Base-by-base conservation (phyloP, 1,140 invertebrate genomes). In the Eupeodes corollae region DNA sequence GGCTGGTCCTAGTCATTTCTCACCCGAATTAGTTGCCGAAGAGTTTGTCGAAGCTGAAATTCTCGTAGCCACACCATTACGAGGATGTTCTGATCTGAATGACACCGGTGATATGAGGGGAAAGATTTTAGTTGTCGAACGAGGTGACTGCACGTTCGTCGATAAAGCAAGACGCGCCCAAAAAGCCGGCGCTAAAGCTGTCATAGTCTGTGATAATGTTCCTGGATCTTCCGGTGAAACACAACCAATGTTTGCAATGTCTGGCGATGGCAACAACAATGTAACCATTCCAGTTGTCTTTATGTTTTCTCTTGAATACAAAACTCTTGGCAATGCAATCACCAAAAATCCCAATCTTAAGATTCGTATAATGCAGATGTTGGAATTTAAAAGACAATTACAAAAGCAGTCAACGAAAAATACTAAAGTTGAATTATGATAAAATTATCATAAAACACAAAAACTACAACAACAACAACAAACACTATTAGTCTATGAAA, bases 131-230 rank as follows among this genome's bases (percentile, higher is more conserved):
- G 73, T 98, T 8, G 79, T 93, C 38, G 79, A 85, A 59, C 74
- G 95, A 19, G 92, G 93, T 1, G 82, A 86, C 56, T 98, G 95
- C 68, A 95, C 94, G 73, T 99, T 99, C 68, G 80, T 95, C 12
- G 89, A 97, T 53, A 98, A 98, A 75, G 89, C 88, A 9, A 77
- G 90, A 35, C 72, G 79, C 58, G 74, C 93, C n/a, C 83, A 95
- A 73, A 74, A 77, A 47, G 80, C 83, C 15, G 91, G 91, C 15
- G 92, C 86, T 9, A 70, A 83, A 31, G 89, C 84, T 15, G 85
- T 86, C 21, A 90, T 98, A 57, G 71, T 95, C 50, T 62, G 63
- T 60, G 93, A 98, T 70, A 93, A 95, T 69, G 77, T 80, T 31
- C 71, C 77, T 14, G 83, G 79, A 18, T 84, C 84, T 15, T 83